Evolutionary conservation across 2,888 invertebrate genomes (phyloP), one percentile per base, ranked within the genome.

Genomic region (Phytoseiulus persimilis): DNA sequence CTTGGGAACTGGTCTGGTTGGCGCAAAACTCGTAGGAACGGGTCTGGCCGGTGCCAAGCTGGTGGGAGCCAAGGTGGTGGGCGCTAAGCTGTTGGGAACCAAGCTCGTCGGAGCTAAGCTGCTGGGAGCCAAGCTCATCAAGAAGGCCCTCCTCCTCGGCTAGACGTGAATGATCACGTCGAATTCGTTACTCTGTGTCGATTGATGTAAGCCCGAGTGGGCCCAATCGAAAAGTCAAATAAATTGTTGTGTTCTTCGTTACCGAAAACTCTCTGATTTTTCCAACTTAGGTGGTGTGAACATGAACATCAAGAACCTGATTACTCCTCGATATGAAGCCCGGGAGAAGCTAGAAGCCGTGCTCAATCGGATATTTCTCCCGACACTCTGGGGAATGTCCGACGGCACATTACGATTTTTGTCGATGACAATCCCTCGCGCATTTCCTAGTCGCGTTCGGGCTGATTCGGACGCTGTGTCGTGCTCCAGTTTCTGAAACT

Each of bases 11-110:
- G n/a, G n/a, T n/a, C n/a, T 33, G n/a, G 5, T 31, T 32, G 87
- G 23, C 0, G 31, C 84, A 31, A 84, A 84, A 31, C 23, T 33
- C n/a, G n/a, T n/a, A n/a, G n/a, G n/a, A n/a, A n/a, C n/a, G n/a
- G n/a, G n/a, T n/a, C n/a, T n/a, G n/a, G n/a, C 31, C 32, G n/a
- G 84, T 31, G n/a, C 32, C 32, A 84, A 84, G 84, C 84, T 84
- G 46, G 46, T 46, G 9, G 46, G 9, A 46, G 14, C 46, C 9
- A 46, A 46, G 14, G 46, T 14, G 9, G 14, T 11, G 14, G 46
- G 6, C 46, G 46, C 46, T 46, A 14, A n/a, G n/a, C n/a, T 46
- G 46, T 6, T 46, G 46, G 14, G 14, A 14, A 46, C 6, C 9
- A 46, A 46, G 46, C 9, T 14, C 46, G 14, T 46, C 46, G 46